These are phyloP conservation scores for Ramphastos sulfuratus DNA, from an alignment of 2,113 vertebrate genomes.

Conservation along the genomic window DNA sequence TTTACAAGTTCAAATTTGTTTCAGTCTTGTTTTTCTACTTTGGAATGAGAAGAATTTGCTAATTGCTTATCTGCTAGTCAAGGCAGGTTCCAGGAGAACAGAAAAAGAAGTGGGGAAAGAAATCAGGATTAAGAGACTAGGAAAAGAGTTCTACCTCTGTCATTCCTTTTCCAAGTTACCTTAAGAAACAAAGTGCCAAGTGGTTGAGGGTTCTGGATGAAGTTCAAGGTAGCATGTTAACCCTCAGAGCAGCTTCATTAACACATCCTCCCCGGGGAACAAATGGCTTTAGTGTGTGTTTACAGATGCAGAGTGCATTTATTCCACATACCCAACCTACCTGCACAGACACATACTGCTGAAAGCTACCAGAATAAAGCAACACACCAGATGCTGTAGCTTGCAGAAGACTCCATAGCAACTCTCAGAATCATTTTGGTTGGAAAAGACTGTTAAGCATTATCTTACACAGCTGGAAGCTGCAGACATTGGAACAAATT, in stretches of 20 bases:
- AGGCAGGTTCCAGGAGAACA: conserved; percentile 45
- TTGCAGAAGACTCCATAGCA: background rate
- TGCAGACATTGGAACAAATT: background rate
- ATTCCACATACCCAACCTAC: background rate
- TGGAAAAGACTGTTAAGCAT: too few species aligned
- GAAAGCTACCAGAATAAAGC: background rate
- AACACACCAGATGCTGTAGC: background rate
- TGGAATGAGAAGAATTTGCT: conserved; percentile 56
- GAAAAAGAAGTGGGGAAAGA: background rate
- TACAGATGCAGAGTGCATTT: background rate
- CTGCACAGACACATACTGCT: conserved; percentile 21
- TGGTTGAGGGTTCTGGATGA: background rate
- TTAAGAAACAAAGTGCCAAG: background rate
- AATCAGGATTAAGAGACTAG: conserved; percentile 17
- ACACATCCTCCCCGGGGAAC: background rate
- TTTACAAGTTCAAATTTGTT: conserved; percentile 64
- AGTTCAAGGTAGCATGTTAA: background rate
- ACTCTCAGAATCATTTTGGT: background rate
- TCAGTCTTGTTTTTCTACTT: conserved; percentile 42
- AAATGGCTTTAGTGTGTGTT: background rate
- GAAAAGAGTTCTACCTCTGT: background rate
- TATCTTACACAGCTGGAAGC: background rate
- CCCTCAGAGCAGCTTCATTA: background rate
- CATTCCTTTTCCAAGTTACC: conserved; percentile 10
- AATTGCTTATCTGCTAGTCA: conserved; percentile 57